These are phyloP conservation scores for Drosophila biarmipes DNA, from an alignment of 1,140 invertebrate species.

Conservation along the genomic window DNA sequence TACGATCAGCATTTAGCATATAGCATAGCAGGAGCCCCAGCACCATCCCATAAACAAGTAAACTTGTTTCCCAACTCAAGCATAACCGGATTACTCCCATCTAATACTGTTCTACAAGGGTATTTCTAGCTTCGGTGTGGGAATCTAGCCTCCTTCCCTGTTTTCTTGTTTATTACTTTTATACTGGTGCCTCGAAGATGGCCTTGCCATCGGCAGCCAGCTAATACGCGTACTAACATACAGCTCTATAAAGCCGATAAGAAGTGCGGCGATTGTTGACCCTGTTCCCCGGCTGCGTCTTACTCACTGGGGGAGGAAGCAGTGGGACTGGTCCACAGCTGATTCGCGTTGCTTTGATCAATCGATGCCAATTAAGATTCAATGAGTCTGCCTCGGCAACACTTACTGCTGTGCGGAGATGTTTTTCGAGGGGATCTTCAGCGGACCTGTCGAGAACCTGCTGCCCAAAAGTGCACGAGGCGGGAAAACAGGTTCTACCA, in stretches of 20 bases:
- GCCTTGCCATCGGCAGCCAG: constrained; percentile 29
- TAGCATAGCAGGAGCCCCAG: too few species aligned
- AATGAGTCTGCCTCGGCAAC: constrained; percentile 9
- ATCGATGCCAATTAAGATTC: constrained; percentile 37
- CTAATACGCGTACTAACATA: constrained; percentile 11
- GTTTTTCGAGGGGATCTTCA: not conserved
- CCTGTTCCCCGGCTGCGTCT: constrained; percentile 7
- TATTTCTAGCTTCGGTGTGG: not conserved
- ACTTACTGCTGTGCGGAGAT: constrained; percentile 13
- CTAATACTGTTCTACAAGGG: not conserved
- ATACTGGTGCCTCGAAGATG: constrained; percentile 11
- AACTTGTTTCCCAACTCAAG: constrained; percentile 9
- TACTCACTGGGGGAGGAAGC: not conserved
- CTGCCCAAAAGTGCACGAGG: constrained; percentile 38
- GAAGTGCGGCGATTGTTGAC: constrained; percentile 30
- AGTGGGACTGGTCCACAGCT: constrained; percentile 32
- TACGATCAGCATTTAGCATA: not conserved
- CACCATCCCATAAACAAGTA: not conserved
- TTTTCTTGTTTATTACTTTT: constrained; percentile 22
- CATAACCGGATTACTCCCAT: not conserved
- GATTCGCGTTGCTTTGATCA: constrained; percentile 28
- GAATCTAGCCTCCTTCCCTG: not conserved
- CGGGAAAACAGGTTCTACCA: constrained; percentile 33
- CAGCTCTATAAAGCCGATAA: constrained; percentile 11
- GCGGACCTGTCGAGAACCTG: constrained; percentile 15